Base-by-base conservation (phyloP, 2,113 vertebrate genomes). In the Nipponia nippon region DNA sequence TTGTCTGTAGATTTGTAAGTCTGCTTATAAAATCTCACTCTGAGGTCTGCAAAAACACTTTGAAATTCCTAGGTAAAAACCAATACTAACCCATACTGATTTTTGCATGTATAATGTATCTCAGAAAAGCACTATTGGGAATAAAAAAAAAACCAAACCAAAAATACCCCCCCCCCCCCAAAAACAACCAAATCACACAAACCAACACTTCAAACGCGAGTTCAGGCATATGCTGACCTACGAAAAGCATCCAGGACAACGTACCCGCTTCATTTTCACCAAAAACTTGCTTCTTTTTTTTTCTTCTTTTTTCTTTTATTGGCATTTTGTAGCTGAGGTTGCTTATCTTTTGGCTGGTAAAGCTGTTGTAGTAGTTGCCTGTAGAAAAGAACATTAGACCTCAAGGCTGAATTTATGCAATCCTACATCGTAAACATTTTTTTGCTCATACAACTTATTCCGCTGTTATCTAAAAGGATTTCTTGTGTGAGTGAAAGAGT, bases 401-500 rank as follows among this genome's bases (percentile, higher is more conserved):
- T 84, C 44, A 58, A n/a, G 46, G 32, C 29, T 42, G 53, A 62
- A 76, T 86, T 90, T 44, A 38, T 22, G 44, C 61, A 85, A 5
- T 55, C 40, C 23, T 32, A 8, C 25, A 10, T 36, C 21, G 8
- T 15, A 34, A 67, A 38, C 1, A 0, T 25, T 52, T 63, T 63
- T 66, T 85, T 38, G 34, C 44, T 88, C 4, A 3, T 38, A 22
- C 12, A 23, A 7, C 30, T 91, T 56, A 34, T 22, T 59, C 16
- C 52, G 2, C 34, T 49, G 29, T 9, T 9, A 16, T 30, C 40
- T 59, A 13, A 26, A 58, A 78, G 6, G 30, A 40, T 14, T 79
- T 42, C 3, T 40, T 0, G 0, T 16, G 10, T 6, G 42, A 1
- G 10, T 7, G 62, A 65, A 75, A 52, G 1, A 5, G 30, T 32